Evolutionary conservation across 2,888 invertebrate species (phyloP), one percentile per base, ranked within the genome.

Genomic region (Sinohyriopsis cumingii): DNA sequence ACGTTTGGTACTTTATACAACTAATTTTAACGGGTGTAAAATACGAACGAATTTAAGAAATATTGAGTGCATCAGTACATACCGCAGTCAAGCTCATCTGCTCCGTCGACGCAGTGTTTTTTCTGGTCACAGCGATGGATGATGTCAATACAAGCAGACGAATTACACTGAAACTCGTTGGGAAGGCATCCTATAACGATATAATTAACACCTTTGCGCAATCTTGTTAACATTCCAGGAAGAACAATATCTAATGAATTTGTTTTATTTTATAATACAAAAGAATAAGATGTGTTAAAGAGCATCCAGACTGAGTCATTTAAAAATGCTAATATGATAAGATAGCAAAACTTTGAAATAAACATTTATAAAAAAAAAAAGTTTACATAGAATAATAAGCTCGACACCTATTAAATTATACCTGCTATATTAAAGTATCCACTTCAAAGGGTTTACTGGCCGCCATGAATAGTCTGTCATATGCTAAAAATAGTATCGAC

Each of bases 21-120:
- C n/a, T n/a, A n/a, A n/a, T n/a, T n/a, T n/a, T n/a, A n/a, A n/a
- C n/a, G n/a, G n/a, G n/a, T n/a, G n/a, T n/a, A n/a, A n/a, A 45
- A 12, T 45, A 12, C 1, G 9, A 45, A 45, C 9, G 45, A 12
- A 45, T 45, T 45, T 45, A 25, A 66, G 22, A 33, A 62, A n/a
- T 33, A 54, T 55, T 1, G 28, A 60, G 19, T 60, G 54, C 55
- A 63, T n/a, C 12, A 20, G 12, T 5, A 72, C 84, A 76, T 76
- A 88, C 88, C 90, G 81, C 92, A 92, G 68, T 89, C 87, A 9
- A 79, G 69, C 77, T 92, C 92, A 75, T 92, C 92, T 60, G 85
- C 86, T 5, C 87, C 90, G 55, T 87, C 85, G 0, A 86, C 84
- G 72, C 92, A 92, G 79, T 92, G 91, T 0, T 66, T 53, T 15